Conservation (phyloP, 1,140 invertebrate species). For the Potamilus streckersoni region DNA sequence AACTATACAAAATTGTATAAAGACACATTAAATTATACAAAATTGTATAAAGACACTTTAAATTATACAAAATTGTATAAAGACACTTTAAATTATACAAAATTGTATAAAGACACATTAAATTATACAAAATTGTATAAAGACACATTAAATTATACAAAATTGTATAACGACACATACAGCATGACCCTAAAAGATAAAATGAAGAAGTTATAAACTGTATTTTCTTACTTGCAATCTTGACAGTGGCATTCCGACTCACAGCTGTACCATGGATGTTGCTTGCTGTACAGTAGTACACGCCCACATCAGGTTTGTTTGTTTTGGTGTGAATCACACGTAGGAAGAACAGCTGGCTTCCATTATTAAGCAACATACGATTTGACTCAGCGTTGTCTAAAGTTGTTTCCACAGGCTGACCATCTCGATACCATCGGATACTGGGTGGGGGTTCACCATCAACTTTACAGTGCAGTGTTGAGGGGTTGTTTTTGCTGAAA, state of each 20-base stretch:
- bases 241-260: conserved; percentile 91
- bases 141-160: no score
- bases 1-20: no score
- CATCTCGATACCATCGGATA: conserved; percentile 84
- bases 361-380: conserved; percentile 86
- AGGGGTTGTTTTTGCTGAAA: conserved; percentile 85
- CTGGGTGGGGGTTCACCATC: conserved; percentile 84
- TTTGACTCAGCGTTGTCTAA: conserved; percentile 82
- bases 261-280: conserved; percentile 85
- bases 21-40: no score
- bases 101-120: no score
- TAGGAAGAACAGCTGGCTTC: conserved; percentile 90
- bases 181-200: no score
- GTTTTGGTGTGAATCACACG: conserved; percentile 73
- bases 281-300: conserved; percentile 92
- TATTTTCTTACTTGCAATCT: conserved; percentile 87
- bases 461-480: conserved; percentile 69
- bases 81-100: no score
- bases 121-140: no score
- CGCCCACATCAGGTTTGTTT: conserved; percentile 55
- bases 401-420: conserved; percentile 42
- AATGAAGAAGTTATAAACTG: no score
- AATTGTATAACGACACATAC: no score
- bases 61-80: no score
- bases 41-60: no score